Base-by-base conservation (phyloP, 2,888 invertebrate species). In the Eristalis intricaria region DNA sequence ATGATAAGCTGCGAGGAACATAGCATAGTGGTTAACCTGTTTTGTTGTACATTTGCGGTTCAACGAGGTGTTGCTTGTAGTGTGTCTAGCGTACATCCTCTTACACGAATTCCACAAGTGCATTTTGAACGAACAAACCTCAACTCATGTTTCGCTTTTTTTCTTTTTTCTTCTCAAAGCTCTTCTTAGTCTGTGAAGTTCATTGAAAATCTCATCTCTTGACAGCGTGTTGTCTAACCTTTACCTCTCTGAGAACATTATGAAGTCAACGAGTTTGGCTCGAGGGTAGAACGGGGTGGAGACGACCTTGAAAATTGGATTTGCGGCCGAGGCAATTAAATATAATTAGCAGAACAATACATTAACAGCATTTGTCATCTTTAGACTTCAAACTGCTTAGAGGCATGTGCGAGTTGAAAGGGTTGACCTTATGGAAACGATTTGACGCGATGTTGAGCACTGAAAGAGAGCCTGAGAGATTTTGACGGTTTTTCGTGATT, bases 11-110 rank as follows among this genome's bases (percentile, higher is more conserved):
- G 1, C 32, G 8, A 32, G 32, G 1, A 61, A 64, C 76, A 68
- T 38, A 64, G 76, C 76, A 68, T 38, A 64, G 76, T 78, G 78
- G 78, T 75, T 70, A 71, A 75, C 78, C 69, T 75, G 74, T 70
- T 78, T 60, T 68, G 63, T 63, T 78, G 74, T 77, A 40, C 15
- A 10, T 32, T 32, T 82, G 77, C 35, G 82, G 78, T 75, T 69
- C 60, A 29, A 13, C 56, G 61, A 74, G 65, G 81, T 85, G 64
- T 69, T 32, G 61, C 74, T 70, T 74, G 40, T 66, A n/a, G 43
- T 32, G 38, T 19, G 13, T 50, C 23, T 1, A n/a, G 26, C 4
- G 13, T 23, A 32, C 19, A 64, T 76, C 61, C 19, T 58, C 26
- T 19, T 4, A 38, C 29, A 11, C 35, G 58, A 50, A 84, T 79